phyloP scores from a whole-genome alignment of 2,888 invertebrate genomes.

The Metalampra italica region DNA sequence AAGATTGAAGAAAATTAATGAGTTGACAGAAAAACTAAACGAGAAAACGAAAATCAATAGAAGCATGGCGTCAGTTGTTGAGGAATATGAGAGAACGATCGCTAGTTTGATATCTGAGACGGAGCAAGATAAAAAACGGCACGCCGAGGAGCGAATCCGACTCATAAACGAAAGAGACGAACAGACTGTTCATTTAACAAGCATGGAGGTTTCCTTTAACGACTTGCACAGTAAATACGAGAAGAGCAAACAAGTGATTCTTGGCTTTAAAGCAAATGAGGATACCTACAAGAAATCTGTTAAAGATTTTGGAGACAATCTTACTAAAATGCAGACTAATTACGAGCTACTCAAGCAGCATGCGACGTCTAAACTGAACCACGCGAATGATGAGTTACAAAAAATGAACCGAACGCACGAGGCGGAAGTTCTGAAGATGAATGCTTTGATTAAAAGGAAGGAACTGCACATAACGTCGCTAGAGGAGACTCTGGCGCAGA shows the following conservation, averaged over 20 bases:
- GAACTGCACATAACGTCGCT: slow-evolving; percentile 91
- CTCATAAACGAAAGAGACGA: slow-evolving; percentile 79
- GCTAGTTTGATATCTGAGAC: slow-evolving; percentile 85
- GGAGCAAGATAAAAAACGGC: slow-evolving; percentile 81
- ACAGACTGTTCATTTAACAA: slow-evolving; percentile 79
- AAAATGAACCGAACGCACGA: slow-evolving; percentile 84
- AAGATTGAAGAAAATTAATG: slow-evolving; percentile 54
- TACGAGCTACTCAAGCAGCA: slow-evolving; percentile 92
- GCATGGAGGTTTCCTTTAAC: slow-evolving; percentile 81
- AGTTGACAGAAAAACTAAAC: slow-evolving; percentile 51
- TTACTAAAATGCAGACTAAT: slow-evolving; percentile 87
- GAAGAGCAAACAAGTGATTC: slow-evolving; percentile 80
- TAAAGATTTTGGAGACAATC: slow-evolving; percentile 82
- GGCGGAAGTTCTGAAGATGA: slow-evolving; percentile 89
- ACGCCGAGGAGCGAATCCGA: slow-evolving; percentile 71
- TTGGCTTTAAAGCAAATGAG: slow-evolving; percentile 79
- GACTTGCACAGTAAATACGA: slow-evolving; percentile 82
- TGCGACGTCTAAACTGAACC: slow-evolving; percentile 90
- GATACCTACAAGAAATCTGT: slow-evolving; percentile 83
- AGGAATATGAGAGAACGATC: slow-evolving; percentile 89
- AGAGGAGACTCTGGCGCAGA: slow-evolving; percentile 90
- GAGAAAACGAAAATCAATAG: slow-evolving; percentile 69
- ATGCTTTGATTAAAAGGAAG: slow-evolving; percentile 91
- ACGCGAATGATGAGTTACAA: slow-evolving; percentile 87
- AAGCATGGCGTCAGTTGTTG: slow-evolving; percentile 82